Evolutionary conservation across 2,113 vertebrate species (phyloP).

Genomic region (Cisticola juncidis): DNA sequence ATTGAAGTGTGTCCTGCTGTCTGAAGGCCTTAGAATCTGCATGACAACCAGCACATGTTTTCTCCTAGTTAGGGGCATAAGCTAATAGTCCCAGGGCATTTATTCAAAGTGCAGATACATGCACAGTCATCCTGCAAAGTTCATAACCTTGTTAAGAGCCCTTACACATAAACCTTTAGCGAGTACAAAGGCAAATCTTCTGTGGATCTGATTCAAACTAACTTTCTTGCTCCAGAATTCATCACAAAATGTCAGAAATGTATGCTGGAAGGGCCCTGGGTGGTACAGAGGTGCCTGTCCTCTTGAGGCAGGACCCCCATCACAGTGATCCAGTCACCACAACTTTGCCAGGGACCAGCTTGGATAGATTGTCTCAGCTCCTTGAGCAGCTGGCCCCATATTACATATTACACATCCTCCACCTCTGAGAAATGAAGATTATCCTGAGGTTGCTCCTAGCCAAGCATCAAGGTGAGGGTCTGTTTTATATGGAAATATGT

Average conservation of each 20-base stretch:
- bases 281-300: background rate
- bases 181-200: background rate
- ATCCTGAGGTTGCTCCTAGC: background rate
- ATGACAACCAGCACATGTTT: background rate
- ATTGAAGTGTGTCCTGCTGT: background rate
- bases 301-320: background rate
- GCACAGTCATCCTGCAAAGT: background rate
- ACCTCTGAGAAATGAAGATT: background rate
- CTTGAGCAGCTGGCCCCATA: background rate
- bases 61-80: background rate
- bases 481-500: background rate
- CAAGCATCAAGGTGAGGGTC: fast-evolving
- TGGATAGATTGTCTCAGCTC: background rate
- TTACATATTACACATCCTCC: background rate
- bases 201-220: background rate
- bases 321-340: fast-evolving
- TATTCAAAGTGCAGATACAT: background rate
- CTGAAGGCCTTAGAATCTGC: background rate
- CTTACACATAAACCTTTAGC: background rate
- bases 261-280: background rate
- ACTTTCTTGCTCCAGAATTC: background rate
- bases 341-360: fast-evolving
- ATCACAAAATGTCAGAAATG: background rate
- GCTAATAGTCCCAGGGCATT: background rate
- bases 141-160: background rate